Percentiles rank a stretch among this genome's conserved stretches.
These are phyloP conservation scores for Catharus ustulatus DNA, from an alignment of 2,797 vertebrate genomes.

Conservation along the genomic window DNA sequence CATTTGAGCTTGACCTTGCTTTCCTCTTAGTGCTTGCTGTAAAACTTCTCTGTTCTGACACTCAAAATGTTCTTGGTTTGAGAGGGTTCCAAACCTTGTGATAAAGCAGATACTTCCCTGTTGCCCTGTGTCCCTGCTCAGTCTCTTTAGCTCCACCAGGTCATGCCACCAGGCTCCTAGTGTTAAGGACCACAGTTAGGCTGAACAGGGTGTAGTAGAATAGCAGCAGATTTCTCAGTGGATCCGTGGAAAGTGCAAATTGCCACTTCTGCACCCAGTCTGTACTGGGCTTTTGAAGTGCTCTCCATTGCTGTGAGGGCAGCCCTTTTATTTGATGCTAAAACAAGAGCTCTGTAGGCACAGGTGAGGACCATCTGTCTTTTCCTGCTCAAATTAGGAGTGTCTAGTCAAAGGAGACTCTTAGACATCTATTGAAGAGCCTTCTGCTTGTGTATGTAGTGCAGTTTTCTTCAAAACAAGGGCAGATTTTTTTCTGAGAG, in stretches of 20 bases:
- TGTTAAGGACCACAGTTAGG: background rate
- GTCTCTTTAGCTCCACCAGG: background rate
- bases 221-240: background rate
- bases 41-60: background rate
- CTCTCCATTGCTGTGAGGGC: background rate
- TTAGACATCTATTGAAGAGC: background rate
- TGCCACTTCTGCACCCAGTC: background rate
- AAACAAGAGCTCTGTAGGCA: background rate
- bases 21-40: background rate
- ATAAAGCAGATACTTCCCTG: background rate
- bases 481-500: background rate
- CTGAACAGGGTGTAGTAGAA: background rate
- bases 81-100: background rate
- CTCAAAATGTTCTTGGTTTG: background rate
- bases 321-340: background rate
- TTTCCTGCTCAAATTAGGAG: background rate
- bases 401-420: background rate
- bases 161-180: background rate
- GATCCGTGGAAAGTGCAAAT: background rate
- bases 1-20: slow-evolving; percentile 1
- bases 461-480: background rate
- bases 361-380: background rate
- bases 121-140: background rate
- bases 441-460: background rate
- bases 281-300: background rate